Evolutionary conservation across 2,797 vertebrate species (phyloP).

Genomic region (Scolopax bukidnonensis): DNA sequence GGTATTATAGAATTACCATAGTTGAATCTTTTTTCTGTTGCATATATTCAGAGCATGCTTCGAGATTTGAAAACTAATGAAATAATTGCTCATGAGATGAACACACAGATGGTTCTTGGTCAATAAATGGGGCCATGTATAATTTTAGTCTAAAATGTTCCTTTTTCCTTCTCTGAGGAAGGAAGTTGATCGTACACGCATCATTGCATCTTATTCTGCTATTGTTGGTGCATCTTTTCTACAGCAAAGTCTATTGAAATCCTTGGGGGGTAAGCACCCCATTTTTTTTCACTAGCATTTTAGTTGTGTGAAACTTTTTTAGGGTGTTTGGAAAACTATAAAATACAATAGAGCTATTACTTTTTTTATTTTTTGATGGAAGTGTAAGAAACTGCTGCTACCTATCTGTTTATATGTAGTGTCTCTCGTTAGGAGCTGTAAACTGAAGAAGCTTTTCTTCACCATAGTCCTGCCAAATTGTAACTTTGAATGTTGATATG

Average conservation of each 20-base stretch:
- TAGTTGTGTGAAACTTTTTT: constrained; percentile 71
- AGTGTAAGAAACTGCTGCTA: constrained; percentile 84
- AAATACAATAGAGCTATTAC: constrained; percentile 56
- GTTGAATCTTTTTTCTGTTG: background rate
- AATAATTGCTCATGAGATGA: background rate
- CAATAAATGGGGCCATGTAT: constrained; percentile 26
- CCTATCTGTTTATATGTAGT: constrained; percentile 80
- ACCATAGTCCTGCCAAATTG: constrained; percentile 79
- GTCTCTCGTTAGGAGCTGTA: constrained; percentile 74
- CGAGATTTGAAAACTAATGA: constrained; percentile 8
- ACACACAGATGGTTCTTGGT: constrained; percentile 25
- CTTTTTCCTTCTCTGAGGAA: constrained; percentile 36
- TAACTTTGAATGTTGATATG: constrained; percentile 77
- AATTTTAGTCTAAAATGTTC: constrained; percentile 37
- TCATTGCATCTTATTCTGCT: constrained; percentile 32
- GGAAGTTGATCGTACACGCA: background rate
- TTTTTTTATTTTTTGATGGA: constrained; percentile 71
- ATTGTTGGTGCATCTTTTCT: constrained; percentile 58
- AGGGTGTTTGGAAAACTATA: constrained; percentile 43
- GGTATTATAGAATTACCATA: background rate
- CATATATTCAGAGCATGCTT: background rate
- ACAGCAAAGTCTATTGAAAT: constrained; percentile 32
- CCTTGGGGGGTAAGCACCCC: constrained; percentile 2
- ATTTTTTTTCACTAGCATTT: constrained; percentile 71
- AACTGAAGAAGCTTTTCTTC: constrained; percentile 77